These are phyloP conservation scores for Aphelinus certus DNA, from an alignment of 1,140 invertebrate genomes.

Conservation along the genomic window DNA sequence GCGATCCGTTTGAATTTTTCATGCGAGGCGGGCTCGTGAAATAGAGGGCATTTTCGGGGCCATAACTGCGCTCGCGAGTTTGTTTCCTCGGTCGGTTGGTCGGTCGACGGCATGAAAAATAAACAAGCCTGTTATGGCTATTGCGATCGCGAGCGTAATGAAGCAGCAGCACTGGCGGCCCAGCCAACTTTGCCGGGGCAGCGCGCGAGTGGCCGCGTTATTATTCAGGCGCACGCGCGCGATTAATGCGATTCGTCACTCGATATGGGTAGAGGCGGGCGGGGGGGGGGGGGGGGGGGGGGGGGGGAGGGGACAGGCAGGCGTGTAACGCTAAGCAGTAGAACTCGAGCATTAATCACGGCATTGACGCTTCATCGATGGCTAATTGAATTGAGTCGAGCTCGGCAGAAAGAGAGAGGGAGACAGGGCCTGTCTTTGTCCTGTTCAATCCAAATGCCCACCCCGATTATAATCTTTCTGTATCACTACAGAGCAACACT, in stretches of 20 bases:
- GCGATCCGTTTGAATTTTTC: background rate
- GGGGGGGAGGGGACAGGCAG: no score
- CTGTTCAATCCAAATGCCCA: constrained; percentile 1
- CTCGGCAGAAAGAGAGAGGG: background rate
- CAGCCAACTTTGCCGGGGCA: background rate
- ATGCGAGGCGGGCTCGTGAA: background rate
- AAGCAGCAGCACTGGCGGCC: background rate
- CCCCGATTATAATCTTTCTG: constrained; percentile 1
- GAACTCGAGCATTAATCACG: constrained; percentile 16
- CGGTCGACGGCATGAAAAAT: constrained; percentile 6
- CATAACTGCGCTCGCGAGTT: background rate
- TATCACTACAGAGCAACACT: background rate
- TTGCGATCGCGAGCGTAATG: background rate
- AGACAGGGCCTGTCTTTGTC: background rate
- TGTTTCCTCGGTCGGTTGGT: background rate
- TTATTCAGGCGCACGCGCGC: constrained; percentile 1
- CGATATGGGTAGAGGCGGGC: background rate
- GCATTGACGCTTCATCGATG: constrained; percentile 22
- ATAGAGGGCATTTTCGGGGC: no score
- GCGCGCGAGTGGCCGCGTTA: background rate
- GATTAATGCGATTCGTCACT: constrained; percentile 27
- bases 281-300: no score
- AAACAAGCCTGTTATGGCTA: background rate
- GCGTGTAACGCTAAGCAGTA: no score
- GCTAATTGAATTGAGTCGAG: constrained; percentile 10